Conservation (phyloP, 2,113 vertebrate genomes). For the Gavialis gangeticus region DNA sequence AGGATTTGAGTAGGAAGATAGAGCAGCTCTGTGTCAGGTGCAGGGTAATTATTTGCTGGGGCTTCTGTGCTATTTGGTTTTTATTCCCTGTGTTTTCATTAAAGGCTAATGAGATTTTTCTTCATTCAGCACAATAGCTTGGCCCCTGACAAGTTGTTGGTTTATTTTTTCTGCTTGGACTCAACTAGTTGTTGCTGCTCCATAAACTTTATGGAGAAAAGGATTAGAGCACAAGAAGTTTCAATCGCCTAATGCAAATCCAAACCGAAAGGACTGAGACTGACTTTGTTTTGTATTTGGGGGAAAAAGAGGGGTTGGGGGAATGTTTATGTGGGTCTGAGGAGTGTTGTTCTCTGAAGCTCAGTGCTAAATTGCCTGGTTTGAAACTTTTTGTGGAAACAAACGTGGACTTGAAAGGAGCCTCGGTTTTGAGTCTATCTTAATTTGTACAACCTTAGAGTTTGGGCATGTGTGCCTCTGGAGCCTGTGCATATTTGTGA, state of each 20-base stretch:
- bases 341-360: background rate
- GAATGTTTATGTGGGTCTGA: background rate
- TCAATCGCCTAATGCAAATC: slow-evolving; percentile 56
- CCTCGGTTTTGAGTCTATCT: background rate
- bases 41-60: slow-evolving; percentile 71
- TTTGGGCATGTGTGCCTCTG: fast-evolving
- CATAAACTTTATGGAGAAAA: slow-evolving; percentile 82
- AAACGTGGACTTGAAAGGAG: background rate
- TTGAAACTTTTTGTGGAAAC: background rate
- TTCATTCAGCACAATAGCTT: slow-evolving; percentile 74
- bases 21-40: slow-evolving; percentile 69
- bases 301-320: fast-evolving
- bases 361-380: background rate
- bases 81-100: slow-evolving; percentile 82
- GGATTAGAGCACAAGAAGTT: slow-evolving; percentile 71
- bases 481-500: fast-evolving
- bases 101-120: slow-evolving; percentile 78
- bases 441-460: background rate
- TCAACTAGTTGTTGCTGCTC: slow-evolving; percentile 79
- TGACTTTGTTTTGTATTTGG: background rate
- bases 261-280: slow-evolving; percentile 20
- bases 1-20: slow-evolving; percentile 52
- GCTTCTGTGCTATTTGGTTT: slow-evolving; percentile 78
- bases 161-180: slow-evolving; percentile 59
- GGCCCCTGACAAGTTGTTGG: slow-evolving; percentile 67